phyloP scores from a whole-genome alignment of 1,140 invertebrate genomes.

The Trichonephila clavata region DNA sequence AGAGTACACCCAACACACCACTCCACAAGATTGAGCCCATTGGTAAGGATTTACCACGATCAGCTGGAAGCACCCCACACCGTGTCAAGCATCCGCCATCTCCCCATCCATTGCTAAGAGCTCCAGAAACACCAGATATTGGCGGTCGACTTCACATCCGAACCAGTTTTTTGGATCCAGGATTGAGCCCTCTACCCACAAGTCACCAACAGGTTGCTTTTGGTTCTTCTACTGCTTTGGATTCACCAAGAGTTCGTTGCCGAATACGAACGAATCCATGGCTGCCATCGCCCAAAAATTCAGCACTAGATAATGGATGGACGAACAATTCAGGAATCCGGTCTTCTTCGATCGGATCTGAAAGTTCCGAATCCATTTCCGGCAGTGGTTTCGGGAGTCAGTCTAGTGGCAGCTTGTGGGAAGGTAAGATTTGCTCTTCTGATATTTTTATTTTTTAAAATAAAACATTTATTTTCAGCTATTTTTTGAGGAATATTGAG shows the following conservation, averaged over 20 bases:
- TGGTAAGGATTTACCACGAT: conserved; percentile 61
- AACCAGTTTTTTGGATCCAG: conserved; percentile 65
- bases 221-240: conserved; percentile 50
- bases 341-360: conserved; percentile 65
- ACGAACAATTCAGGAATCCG: background rate
- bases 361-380: conserved; percentile 68
- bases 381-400: conserved; percentile 75
- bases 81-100: conserved; percentile 58
- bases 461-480: no score
- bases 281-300: conserved; percentile 67
- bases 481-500: no score
- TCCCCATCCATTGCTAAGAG: conserved; percentile 43
- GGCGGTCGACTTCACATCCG: conserved; percentile 57
- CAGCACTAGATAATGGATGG: conserved; percentile 41
- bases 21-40: conserved; percentile 64
- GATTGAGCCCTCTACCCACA: background rate
- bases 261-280: conserved; percentile 74
- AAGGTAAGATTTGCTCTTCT: conserved; percentile 28
- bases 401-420: conserved; percentile 72
- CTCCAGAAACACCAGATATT: conserved; percentile 40
- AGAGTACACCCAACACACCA: conserved; percentile 58
- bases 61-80: conserved; percentile 59
- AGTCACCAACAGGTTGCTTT: conserved; percentile 39
- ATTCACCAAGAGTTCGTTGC: conserved; percentile 68
- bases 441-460: no score